Base-by-base conservation (phyloP, 2,888 invertebrate genomes). In the Drosophila barbarae region DNA sequence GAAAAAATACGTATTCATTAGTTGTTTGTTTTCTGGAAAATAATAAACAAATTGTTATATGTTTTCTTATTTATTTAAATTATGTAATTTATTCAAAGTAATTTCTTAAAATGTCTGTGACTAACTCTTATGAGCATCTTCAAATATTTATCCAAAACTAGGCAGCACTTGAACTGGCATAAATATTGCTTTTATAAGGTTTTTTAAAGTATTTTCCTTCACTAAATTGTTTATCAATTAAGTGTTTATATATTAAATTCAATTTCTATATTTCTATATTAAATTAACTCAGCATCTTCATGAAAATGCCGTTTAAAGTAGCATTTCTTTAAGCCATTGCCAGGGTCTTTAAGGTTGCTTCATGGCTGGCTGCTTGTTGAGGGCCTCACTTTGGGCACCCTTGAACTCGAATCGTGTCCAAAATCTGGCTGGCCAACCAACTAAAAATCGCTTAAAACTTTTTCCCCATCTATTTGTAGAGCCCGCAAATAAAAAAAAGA, bases 391-490 rank as follows among this genome's bases (percentile, higher is more conserved):
- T 39, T 13, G 12, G 18, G 15, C 49, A 21, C 41, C 30, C 49
- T 36, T 39, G 21, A 41, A 36, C 36, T 41, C 41, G n/a, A 41
- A 42, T 54, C 35, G 55, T 34, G 54, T 53, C 56, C 52, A 53
- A 67, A 67, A 67, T 50, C 39, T 38, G 34, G 32, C 35, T 38
- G 46, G 21, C 34, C 39, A 61, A 56, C 49, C 58, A 56, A 70
- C 71, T 70, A 70, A 71, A 71, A 71, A 71, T 66, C 66, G 66
- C 66, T 71, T 71, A 66, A 56, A 71, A 70, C 71, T 54, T 71
- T 66, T 56, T 58, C 41, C 42, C 47, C 53, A 50, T 39, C 69
- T 53, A 57, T 69, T 69, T 69, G 53, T 36, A 35, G 59, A 32
- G 35, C 44, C 32, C 5, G 9, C 30, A 46, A 32, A 46, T 28